phyloP scores from a whole-genome alignment of 2,113 vertebrate species.

The Calypte anna region DNA sequence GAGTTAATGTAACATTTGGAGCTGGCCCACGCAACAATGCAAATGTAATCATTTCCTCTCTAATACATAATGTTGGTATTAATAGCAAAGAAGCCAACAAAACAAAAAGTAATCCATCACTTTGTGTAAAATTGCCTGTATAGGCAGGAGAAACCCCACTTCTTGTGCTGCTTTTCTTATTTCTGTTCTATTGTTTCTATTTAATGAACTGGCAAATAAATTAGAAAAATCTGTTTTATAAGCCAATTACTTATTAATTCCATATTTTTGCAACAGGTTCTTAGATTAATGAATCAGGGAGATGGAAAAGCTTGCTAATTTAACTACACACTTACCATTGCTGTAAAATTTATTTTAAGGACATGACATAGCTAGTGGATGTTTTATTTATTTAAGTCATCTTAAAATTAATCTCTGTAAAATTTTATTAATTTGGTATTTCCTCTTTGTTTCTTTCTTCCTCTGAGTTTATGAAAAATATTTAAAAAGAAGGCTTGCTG shows the following conservation, averaged over 20 bases:
- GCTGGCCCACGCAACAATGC: not conserved
- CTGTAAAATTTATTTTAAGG: slow-evolving; percentile 47
- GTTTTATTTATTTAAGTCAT: slow-evolving; percentile 18
- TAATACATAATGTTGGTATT: not conserved
- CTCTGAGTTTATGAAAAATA: not conserved
- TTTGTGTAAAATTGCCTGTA: not conserved
- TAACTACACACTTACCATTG: slow-evolving; percentile 65
- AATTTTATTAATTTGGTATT: not conserved
- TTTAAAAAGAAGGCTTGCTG: not conserved
- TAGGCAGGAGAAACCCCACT: not conserved
- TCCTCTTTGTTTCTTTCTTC: no score
- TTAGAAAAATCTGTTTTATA: slow-evolving; percentile 44
- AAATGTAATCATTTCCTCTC: not conserved
- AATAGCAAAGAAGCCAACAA: not conserved
- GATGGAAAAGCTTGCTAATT: slow-evolving; percentile 58
- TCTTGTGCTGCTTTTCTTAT: not conserved
- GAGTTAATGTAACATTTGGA: not conserved
- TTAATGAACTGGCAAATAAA: slow-evolving; percentile 70
- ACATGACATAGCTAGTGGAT: slow-evolving; percentile 24
- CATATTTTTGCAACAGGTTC: slow-evolving; percentile 50
- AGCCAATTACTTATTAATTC: slow-evolving; percentile 64
- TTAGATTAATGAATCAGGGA: slow-evolving; percentile 63
- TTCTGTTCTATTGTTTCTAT: slow-evolving; percentile 50
- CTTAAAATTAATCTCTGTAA: not conserved
- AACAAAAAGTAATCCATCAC: not conserved